A percentile compares a stretch with the other conserved stretches of the same genome.
Conservation (phyloP, 2,888 invertebrate species). For the Poecilobothrus nobilitatus region DNA sequence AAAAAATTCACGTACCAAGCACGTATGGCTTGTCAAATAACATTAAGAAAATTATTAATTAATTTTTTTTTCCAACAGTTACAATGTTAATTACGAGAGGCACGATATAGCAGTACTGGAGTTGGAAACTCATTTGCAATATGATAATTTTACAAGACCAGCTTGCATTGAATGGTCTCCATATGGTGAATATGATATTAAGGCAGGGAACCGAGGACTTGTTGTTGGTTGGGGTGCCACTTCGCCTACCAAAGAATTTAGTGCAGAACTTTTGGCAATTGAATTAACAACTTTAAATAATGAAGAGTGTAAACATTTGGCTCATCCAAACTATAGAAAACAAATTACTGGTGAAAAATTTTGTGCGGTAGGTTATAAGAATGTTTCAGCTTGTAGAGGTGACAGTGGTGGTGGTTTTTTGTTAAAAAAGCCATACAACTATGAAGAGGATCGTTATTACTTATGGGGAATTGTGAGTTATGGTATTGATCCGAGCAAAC, state of each 20-base stretch:
- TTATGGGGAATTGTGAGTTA: conserved; percentile 32
- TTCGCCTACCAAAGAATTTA: conserved; percentile 16
- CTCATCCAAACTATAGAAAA: conserved; percentile 18
- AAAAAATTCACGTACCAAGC: conserved; percentile 17
- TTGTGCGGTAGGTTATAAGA: conserved; percentile 29
- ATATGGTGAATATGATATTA: conserved; percentile 18
- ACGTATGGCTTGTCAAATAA: conserved; percentile 17
- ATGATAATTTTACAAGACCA: conserved; percentile 34
- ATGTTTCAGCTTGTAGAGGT: conserved; percentile 27
- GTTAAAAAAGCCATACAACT: conserved; percentile 8
- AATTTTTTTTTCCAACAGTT: too few species aligned
- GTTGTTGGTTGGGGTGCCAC: conserved; percentile 29
- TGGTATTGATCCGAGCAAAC: conserved; percentile 13
- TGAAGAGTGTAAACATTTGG: conserved; percentile 22
- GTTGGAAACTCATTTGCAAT: conserved; percentile 29
- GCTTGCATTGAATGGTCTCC: conserved; percentile 34
- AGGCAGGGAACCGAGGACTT: conserved; percentile 17
- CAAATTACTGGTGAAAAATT: conserved; percentile 34
- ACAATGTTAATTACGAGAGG: too few species aligned
- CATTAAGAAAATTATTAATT: too few species aligned
- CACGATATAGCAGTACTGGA: conserved; percentile 37
- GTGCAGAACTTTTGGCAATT: conserved; percentile 22
- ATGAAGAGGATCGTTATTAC: conserved; percentile 19
- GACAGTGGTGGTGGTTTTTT: conserved; percentile 34
- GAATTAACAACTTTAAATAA: conserved; percentile 24